A percentile compares a stretch with the other conserved stretches of the same genome.
Conservation (phyloP, 2,888 invertebrate genomes). For the Mylabris sibirica region DNA sequence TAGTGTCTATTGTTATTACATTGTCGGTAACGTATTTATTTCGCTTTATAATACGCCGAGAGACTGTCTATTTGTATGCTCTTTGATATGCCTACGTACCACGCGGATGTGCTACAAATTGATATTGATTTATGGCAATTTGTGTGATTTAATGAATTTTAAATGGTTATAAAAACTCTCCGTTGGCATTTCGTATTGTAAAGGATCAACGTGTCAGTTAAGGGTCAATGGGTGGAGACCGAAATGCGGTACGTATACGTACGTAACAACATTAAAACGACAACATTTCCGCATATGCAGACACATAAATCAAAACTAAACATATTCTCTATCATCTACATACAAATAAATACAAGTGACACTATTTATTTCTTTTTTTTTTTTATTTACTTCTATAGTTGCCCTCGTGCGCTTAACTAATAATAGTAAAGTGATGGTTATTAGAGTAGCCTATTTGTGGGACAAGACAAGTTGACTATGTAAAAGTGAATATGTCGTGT, state of each 20-base stretch:
- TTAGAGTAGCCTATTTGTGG: conserved; percentile 15
- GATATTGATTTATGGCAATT: conserved; percentile 49
- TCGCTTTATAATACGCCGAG: conserved; percentile 43
- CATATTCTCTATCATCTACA: conserved; percentile 33
- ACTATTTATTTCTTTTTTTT: background rate
- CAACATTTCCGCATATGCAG: conserved; percentile 36
- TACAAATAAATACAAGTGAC: too few species aligned
- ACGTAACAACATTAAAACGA: conserved; percentile 29
- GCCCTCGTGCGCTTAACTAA: too few species aligned
- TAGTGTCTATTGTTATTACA: conserved; percentile 51
- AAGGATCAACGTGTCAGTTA: conserved; percentile 21
- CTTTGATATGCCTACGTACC: conserved; percentile 54
- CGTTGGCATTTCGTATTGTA: conserved; percentile 26
- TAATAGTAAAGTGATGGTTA: background rate
- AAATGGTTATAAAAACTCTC: conserved; percentile 21
- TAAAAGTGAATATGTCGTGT: conserved; percentile 22
- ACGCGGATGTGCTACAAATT: conserved; percentile 53
- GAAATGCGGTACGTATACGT: background rate
- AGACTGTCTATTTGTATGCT: conserved; percentile 28
- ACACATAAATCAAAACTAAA: conserved; percentile 29
- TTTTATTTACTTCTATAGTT: background rate
- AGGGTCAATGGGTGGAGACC: conserved; percentile 38
- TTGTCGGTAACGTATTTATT: conserved; percentile 51
- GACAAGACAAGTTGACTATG: conserved; percentile 16
- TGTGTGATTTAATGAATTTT: conserved; percentile 41